Evolutionary conservation across 2,113 vertebrate species (phyloP).

Genomic region (Willisornis vidua): DNA sequence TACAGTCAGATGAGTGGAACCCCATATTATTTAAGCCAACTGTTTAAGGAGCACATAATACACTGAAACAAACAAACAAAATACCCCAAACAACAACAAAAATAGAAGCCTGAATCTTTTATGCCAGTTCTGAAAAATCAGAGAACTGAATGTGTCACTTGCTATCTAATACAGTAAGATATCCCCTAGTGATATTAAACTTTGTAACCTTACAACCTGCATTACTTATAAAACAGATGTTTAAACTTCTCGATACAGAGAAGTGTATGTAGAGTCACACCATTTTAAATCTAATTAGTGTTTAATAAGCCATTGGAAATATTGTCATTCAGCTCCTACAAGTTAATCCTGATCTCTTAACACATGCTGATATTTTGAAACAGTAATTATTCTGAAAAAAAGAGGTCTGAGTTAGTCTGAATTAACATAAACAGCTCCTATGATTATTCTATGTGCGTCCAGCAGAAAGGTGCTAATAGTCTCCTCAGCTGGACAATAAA

Average conservation of each 20-base stretch:
- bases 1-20: not conserved
- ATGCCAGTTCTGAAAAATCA: not conserved
- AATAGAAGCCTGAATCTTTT: not conserved
- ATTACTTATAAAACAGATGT: slow-evolving; percentile 43
- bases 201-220: slow-evolving; percentile 5
- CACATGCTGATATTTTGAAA: slow-evolving; percentile 68
- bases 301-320: slow-evolving; percentile 74
- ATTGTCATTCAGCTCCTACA: slow-evolving; percentile 64
- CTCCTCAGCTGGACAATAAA: not conserved
- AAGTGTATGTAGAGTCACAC: slow-evolving; percentile 55
- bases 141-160: not conserved
- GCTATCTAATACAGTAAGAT: slow-evolving; percentile 10
- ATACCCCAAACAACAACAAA: not conserved
- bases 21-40: not conserved
- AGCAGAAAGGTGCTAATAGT: slow-evolving; percentile 34
- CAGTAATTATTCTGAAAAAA: slow-evolving; percentile 67
- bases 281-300: slow-evolving; percentile 72
- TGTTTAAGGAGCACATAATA: not conserved
- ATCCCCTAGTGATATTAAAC: slow-evolving; percentile 41
- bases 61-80: not conserved
- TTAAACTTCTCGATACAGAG: slow-evolving; percentile 33
- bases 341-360: slow-evolving; percentile 72
- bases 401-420: not conserved
- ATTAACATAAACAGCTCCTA: slow-evolving; percentile 54
- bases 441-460: slow-evolving; percentile 15